These are phyloP conservation scores for Lycocorax pyrrhopterus DNA, from an alignment of 2,113 vertebrate genomes.

Conservation along the genomic window DNA sequence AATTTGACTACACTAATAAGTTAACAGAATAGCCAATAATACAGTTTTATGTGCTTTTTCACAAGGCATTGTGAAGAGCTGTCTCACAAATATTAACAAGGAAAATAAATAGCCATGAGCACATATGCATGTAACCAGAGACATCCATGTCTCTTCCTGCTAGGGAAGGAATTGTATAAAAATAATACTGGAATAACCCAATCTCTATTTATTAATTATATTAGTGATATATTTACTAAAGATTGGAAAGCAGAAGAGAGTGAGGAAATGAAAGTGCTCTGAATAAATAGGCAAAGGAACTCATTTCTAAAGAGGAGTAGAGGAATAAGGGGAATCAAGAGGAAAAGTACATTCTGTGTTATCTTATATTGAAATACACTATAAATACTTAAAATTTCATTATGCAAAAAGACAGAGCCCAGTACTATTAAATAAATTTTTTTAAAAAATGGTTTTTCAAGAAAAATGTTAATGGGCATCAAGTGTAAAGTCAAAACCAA, in stretches of 20 bases:
- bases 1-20: not conserved
- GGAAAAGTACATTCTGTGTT: not conserved
- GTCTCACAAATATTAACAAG: not conserved
- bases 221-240: not conserved
- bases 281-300: not conserved
- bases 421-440: not conserved
- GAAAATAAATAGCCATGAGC: not conserved
- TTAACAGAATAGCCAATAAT: not conserved
- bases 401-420: not conserved
- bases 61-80: not conserved
- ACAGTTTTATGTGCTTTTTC: not conserved
- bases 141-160: not conserved
- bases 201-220: not conserved
- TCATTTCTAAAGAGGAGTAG: not conserved
- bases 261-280: not conserved
- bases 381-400: not conserved
- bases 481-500: not conserved
- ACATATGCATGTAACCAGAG: not conserved
- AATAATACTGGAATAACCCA: not conserved
- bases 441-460: not conserved
- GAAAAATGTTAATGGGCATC: not conserved
- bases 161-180: not conserved
- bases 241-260: not conserved
- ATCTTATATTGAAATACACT: not conserved
- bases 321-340: not conserved